Evolutionary conservation across 1,140 invertebrate species (phyloP), one percentile per base, ranked within the genome.

Genomic region (Leguminivora glycinivorella): DNA sequence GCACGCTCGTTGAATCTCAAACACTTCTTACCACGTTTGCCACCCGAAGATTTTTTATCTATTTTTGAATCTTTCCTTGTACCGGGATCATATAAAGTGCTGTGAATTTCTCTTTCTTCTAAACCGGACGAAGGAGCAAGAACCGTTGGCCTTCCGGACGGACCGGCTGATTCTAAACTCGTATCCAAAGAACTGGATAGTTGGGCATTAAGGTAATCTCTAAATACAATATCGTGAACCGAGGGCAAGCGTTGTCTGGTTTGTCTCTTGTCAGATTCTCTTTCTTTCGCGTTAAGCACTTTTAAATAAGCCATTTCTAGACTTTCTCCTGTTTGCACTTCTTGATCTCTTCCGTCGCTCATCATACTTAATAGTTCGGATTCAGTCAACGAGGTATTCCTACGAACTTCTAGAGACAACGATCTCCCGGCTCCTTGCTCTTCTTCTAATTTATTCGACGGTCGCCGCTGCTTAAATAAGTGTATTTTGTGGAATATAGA

Each of bases 281-380:
- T 22, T 4, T 69, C 69, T 71, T 67, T 78, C 5, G 77, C 77
- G 10, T 79, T 76, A 67, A 63, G 19, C 71, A 73, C 4, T 67
- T 43, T 47, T 29, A 72, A 24, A 67, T 58, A 6, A 40, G 25
- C 5, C 68, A 83, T 80, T 78, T 82, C 80, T 56, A 89, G 79
- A 68, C 83, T 87, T 10, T 75, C 75, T 17, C 81, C 81, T 5
- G 87, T 89, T 81, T 91, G 89, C 0, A 86, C 78, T 26, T 71
- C 75, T 68, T 70, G 72, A 58, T 87, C 78, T n/a, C 31, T 31
- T 52, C 26, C 29, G 6, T 40, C 66, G 40, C 56, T 34, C 34
- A 56, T 14, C 70, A 83, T 81, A 67, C 77, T 83, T 2, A 69
- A 68, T 66, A 89, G 56, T 63, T 88, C 87, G 3, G 78, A 29